phyloP scores from a whole-genome alignment of 2,888 invertebrate species.

The Leptopilina myrica region DNA sequence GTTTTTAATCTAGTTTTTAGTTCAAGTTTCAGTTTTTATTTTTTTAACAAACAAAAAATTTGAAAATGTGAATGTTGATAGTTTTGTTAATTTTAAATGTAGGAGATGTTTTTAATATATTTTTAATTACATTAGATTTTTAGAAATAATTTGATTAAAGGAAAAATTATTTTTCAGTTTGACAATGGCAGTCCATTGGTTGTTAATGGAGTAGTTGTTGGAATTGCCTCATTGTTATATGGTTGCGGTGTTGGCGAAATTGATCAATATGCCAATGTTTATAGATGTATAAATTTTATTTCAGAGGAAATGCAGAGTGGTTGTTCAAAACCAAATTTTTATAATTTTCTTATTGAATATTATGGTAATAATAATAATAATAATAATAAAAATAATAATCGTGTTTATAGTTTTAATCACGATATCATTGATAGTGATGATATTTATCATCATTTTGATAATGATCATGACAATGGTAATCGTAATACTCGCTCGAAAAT shows the following conservation, averaged over 20 bases:
- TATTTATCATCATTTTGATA: no score
- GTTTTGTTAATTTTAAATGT: background rate
- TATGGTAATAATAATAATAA: no score
- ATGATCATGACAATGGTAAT: no score
- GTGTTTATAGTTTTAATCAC: no score
- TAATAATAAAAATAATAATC: no score
- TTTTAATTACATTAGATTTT: no score
- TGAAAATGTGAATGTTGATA: background rate
- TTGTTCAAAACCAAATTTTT: background rate
- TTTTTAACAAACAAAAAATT: background rate
- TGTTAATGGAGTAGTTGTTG: constrained; percentile 4
- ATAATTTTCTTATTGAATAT: background rate
- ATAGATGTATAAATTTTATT: background rate
- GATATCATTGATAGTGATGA: no score
- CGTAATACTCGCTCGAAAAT: background rate
- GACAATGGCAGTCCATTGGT: constrained; percentile 16
- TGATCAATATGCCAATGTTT: constrained; percentile 11
- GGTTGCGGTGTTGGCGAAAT: background rate
- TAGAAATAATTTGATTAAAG: no score
- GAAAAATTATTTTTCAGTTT: constrained; percentile 5
- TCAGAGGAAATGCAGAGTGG: background rate
- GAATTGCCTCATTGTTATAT: constrained; percentile 6
- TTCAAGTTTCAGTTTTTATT: no score
- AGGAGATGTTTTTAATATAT: no score
- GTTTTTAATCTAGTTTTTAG: no score